Base-by-base conservation (phyloP, 1,140 invertebrate species). In the Campoletis sonorensis region DNA sequence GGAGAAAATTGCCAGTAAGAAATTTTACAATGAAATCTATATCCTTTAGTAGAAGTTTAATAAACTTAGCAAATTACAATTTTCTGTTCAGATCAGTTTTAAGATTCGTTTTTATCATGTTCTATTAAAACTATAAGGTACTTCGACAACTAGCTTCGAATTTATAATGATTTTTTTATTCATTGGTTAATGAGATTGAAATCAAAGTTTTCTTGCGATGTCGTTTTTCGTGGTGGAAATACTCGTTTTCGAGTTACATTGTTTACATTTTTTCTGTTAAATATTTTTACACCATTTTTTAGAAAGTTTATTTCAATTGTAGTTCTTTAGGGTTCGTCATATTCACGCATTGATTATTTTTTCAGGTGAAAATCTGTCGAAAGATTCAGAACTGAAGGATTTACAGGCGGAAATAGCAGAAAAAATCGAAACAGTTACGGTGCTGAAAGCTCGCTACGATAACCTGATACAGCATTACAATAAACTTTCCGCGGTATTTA, bases 381-480 rank as follows among this genome's bases (percentile, higher is more conserved):
- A 96, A 90, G 93, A 95, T 88, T 91, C 94, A 51, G 91, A 94
- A 85, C 86, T 96, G 8, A 92, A 94, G 37, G 92, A 94, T 76
- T 84, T 96, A 8, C 94, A 94, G 85, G 91, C 93, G 0, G 93
- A 94, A 3, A 93, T 96, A 2, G 90, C 94, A 21, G 93, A 94
- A 27, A 94, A 94, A 82, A 93, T 95, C 33, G 93, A 95, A 73
- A 93, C 93, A 0, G 93, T 96, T 0, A 93, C 94, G n/a, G 92
- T 94, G 79, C 89, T 96, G 84, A 95, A 95, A 81, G 93, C 94
- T 86, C 94, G 93, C 85, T 96, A 95, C 86, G 95, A 96, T 86
- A 90, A 93, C 82, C 85, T 96, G 11, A 94, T 95, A 86, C 91
- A 93, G 84, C 93, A 94, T 82, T 96, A 96, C 86, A 94, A 95